Base-by-base conservation (phyloP, 2,888 invertebrate species). In the Drosophila leonis region DNA sequence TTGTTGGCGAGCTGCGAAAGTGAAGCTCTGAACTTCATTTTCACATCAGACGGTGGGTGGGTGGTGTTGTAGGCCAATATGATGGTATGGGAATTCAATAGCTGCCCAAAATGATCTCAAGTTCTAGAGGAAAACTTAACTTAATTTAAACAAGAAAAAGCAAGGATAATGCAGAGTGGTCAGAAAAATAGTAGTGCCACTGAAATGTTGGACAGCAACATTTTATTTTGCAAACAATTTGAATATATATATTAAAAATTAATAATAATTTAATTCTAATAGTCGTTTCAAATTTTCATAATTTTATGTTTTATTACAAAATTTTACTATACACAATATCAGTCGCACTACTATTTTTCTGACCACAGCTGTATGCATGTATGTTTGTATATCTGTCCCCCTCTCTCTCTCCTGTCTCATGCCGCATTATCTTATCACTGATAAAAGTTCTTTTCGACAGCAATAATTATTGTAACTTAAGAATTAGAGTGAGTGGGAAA, bases 1-100 rank as follows among this genome's bases (percentile, higher is more conserved):
- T 79, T 27, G 76, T 56, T 42, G 56, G 65, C 51, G 64, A 67
- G 54, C 64, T 85, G 88, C 75, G 80, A 84, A 90, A 88, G 79
- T 87, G 82, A 80, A 74, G 85, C 71, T 64, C 51, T 41, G 48
- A 55, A 64, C 57, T 57, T 49, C 44, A 42, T n/a, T 49, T 64
- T 39, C 61, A 49, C 18, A 24, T 8, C 31, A 18, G 31, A 13
- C 56, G 10, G 42, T 44, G 42, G 31, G 20, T 15, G 31, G 13
- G 6, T 10, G 18, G n/a, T n/a, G n/a, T n/a, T n/a, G n/a, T n/a
- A n/a, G 33, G 35, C 15, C 35, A 33, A 33, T 6, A 33, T 52
- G 54, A 12, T 27, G 10, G 27, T 7, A 27, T 54, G 54, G 39
- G 8, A 27, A 24, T 2, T n/a, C 12, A n/a, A 37, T 1, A 24